These are phyloP conservation scores for Darevskia mixta DNA, from an alignment of 2,797 vertebrate species.

Conservation along the genomic window DNA sequence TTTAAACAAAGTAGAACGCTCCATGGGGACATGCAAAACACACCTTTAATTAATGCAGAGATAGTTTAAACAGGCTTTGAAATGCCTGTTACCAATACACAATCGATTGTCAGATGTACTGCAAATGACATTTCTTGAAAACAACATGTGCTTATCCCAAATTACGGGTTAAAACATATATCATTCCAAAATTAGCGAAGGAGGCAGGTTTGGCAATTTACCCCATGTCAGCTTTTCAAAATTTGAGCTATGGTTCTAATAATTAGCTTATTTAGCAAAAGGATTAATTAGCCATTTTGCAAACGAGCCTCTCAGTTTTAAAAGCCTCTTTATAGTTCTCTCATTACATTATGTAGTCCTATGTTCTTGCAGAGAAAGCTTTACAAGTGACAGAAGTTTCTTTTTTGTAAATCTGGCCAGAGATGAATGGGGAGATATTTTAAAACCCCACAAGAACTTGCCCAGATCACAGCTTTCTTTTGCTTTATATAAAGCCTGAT, in stretches of 20 bases:
- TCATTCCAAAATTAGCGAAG: neutral
- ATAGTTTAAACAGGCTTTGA: neutral
- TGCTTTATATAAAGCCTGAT: neutral
- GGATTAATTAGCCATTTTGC: neutral
- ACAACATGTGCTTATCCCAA: neutral
- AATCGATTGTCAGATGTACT: neutral
- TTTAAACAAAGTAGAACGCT: slow-evolving; percentile 42
- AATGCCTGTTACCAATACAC: neutral
- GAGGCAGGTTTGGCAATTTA: neutral
- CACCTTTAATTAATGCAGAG: neutral
- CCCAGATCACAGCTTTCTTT: neutral
- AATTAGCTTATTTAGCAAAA: neutral
- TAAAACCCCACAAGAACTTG: neutral
- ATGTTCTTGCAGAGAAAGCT: neutral
- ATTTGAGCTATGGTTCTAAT: neutral
- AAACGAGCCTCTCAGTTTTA: neutral
- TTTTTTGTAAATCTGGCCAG: neutral
- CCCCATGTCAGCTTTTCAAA: neutral
- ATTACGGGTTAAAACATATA: neutral
- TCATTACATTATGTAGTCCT: neutral
- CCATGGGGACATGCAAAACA: slow-evolving; percentile 49
- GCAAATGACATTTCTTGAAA: neutral
- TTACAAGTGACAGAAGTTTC: neutral
- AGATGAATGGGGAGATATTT: neutral
- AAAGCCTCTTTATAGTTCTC: neutral